phyloP scores from a whole-genome alignment of 2,113 vertebrate genomes.

The Podarcis cretensis region DNA sequence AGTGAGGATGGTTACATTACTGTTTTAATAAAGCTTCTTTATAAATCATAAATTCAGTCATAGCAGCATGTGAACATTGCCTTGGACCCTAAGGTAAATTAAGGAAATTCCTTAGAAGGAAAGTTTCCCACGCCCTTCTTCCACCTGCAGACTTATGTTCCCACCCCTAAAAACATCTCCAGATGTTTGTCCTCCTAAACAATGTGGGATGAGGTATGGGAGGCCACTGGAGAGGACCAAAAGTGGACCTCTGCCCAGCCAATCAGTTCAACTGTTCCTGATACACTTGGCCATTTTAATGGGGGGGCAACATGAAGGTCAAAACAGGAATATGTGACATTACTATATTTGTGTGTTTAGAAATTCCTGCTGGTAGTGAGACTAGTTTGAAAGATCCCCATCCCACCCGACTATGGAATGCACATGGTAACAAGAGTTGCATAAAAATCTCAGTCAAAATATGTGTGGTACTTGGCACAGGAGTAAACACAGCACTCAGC shows the following conservation, averaged over 20 bases:
- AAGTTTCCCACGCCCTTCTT: background rate
- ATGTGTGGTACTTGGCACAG: background rate
- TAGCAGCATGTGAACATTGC: background rate
- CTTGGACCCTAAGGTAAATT: background rate
- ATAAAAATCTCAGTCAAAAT: background rate
- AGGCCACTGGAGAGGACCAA: too few species aligned
- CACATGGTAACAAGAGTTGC: background rate
- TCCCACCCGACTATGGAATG: background rate
- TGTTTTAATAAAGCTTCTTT: background rate
- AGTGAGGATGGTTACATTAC: background rate
- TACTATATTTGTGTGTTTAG: background rate
- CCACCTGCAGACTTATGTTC: background rate
- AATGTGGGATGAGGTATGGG: background rate
- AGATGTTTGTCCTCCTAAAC: background rate
- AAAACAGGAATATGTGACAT: background rate
- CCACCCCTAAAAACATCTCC: background rate
- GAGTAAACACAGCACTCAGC: background rate
- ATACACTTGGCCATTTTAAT: background rate
- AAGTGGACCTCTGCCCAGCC: too few species aligned
- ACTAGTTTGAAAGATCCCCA: background rate
- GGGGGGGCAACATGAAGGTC: background rate
- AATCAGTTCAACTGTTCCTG: too few species aligned
- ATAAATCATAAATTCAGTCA: background rate
- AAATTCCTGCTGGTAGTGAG: background rate
- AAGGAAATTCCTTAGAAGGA: background rate